Evolutionary conservation across 2,797 vertebrate species (phyloP).

Genomic region (Botia kubotai): DNA sequence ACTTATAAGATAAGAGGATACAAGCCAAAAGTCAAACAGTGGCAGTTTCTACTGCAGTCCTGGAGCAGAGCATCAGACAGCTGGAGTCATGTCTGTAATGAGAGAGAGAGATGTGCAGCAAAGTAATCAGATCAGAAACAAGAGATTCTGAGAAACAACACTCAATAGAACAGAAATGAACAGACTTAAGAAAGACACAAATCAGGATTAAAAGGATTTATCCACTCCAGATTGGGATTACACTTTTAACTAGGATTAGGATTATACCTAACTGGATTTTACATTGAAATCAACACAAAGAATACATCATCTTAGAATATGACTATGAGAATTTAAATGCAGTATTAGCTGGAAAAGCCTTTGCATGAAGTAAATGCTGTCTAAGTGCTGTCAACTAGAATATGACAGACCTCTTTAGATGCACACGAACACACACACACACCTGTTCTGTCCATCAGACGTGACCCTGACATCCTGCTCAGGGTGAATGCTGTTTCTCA

Average conservation of each 20-base stretch:
- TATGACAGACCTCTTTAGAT: neutral
- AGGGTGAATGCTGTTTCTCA: conserved; percentile 47
- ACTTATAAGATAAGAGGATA: conserved; percentile 28
- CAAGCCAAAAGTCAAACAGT: neutral
- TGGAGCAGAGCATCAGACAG: neutral
- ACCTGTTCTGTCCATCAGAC: conserved; percentile 55
- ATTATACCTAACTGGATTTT: too few species aligned
- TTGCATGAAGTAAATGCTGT: neutral
- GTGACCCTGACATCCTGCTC: conserved; percentile 39
- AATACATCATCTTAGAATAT: neutral
- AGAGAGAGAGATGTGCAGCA: conserved; percentile 13
- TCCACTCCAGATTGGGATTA: too few species aligned
- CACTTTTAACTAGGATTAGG: too few species aligned
- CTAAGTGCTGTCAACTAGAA: neutral
- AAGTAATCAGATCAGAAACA: neutral
- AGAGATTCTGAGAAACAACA: conserved; percentile 19
- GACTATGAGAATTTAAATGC: neutral
- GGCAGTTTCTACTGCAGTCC: neutral
- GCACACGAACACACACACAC: conserved; percentile 46
- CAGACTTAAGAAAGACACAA: neutral
- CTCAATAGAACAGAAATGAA: neutral
- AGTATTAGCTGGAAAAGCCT: neutral
- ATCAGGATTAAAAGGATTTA: neutral
- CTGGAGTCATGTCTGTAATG: neutral
- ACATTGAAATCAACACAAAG: too few species aligned